Percentiles rank a stretch among this genome's conserved stretches.
phyloP scores from a whole-genome alignment of 2,888 invertebrate genomes.

The Limenitis arthemis region DNA sequence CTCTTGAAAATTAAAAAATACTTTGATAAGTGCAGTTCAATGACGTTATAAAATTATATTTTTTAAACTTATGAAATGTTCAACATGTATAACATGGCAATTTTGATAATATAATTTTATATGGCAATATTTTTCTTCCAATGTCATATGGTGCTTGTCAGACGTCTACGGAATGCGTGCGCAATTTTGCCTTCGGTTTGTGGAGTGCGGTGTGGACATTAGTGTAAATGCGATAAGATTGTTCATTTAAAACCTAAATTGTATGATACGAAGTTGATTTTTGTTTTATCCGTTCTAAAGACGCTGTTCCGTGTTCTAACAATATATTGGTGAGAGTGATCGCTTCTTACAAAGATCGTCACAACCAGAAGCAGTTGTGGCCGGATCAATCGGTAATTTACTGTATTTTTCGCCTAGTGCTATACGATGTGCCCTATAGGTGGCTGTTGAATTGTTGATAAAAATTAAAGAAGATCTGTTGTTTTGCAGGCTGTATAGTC shows the following conservation, averaged over 20 bases:
- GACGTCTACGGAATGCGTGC: slow-evolving; percentile 35
- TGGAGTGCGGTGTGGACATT: slow-evolving; percentile 31
- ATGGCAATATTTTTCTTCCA: slow-evolving; percentile 21
- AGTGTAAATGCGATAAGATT: slow-evolving; percentile 27
- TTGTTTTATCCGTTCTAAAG: slow-evolving; percentile 25
- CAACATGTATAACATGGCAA: not conserved
- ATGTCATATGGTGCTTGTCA: slow-evolving; percentile 23
- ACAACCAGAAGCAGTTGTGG: slow-evolving; percentile 32
- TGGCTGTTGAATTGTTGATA: slow-evolving; percentile 39
- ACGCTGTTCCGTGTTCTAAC: slow-evolving; percentile 29
- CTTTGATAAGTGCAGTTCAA: too few species aligned
- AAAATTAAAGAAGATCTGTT: slow-evolving; percentile 36
- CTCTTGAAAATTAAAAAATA: too few species aligned
- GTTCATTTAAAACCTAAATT: slow-evolving; percentile 28
- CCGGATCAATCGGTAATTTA: slow-evolving; percentile 39
- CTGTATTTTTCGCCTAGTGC: slow-evolving; percentile 38
- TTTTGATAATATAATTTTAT: not conserved
- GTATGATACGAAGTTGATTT: slow-evolving; percentile 25
- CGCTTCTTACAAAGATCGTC: slow-evolving; percentile 23
- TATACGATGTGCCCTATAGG: slow-evolving; percentile 43
- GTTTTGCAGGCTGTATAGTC: slow-evolving; percentile 8
- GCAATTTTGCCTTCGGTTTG: slow-evolving; percentile 33
- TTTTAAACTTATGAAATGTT: not conserved
- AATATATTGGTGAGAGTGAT: slow-evolving; percentile 25
- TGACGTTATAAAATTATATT: too few species aligned